Percentiles rank a stretch among this genome's conserved stretches.
Conservation (phyloP, 2,113 vertebrate genomes). For the Emydura subglobosa region DNA sequence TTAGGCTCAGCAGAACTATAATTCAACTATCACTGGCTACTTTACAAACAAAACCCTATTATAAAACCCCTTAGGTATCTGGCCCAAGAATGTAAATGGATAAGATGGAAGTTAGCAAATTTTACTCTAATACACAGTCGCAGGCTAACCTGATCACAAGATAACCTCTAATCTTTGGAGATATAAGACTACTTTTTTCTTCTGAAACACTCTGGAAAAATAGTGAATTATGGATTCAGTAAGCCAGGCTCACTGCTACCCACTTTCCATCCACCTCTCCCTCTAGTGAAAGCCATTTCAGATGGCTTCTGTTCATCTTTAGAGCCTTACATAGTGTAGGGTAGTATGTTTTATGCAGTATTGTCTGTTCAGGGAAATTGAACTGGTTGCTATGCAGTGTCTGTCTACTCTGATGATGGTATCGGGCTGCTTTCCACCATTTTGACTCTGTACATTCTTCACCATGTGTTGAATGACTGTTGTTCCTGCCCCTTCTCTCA, state of each 20-base stretch:
- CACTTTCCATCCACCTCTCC: not conserved
- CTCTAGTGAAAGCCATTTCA: not conserved
- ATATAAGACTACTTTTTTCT: not conserved
- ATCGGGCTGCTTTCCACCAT: not conserved
- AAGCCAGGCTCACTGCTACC: not conserved
- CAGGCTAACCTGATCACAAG: not conserved
- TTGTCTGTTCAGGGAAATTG: fast-evolving
- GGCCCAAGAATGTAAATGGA: not conserved
- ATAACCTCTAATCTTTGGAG: not conserved
- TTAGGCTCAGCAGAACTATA: not conserved
- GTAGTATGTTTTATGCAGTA: fast-evolving
- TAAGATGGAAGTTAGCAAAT: not conserved
- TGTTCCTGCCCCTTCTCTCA: not conserved
- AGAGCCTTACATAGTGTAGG: not conserved
- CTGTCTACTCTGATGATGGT: not conserved
- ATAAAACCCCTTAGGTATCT: not conserved
- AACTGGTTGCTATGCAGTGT: not conserved
- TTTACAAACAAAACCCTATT: not conserved
- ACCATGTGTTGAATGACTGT: not conserved
- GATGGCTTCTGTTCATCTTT: not conserved
- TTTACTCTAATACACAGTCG: not conserved
- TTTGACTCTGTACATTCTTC: not conserved
- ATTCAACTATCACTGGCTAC: not conserved
- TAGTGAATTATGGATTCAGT: not conserved
- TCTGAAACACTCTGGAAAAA: not conserved